These are phyloP conservation scores for Cyclura pinguis DNA, from an alignment of 2,797 vertebrate genomes.

Conservation along the genomic window DNA sequence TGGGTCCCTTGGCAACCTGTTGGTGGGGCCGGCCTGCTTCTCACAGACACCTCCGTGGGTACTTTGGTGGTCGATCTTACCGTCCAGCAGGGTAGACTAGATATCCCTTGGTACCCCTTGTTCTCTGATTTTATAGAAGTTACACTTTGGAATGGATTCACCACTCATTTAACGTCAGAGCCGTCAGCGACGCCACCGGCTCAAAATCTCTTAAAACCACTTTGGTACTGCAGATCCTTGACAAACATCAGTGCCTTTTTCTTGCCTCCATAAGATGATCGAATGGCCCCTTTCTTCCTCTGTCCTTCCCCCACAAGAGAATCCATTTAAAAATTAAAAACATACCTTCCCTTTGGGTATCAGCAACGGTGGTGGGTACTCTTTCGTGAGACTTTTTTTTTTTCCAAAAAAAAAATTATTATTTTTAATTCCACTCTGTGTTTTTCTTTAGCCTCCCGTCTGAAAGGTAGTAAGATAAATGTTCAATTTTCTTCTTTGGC, in stretches of 20 bases:
- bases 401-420: slow-evolving; percentile 39
- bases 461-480: slow-evolving; percentile 84
- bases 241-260: not conserved
- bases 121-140: too few relatives aligned
- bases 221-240: not conserved
- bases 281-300: not conserved
- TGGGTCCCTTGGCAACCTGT: too few relatives aligned
- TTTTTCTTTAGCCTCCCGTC: slow-evolving; percentile 87
- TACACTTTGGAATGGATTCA: too few relatives aligned
- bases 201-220: too few relatives aligned
- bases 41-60: too few relatives aligned
- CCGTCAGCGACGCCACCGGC: not conserved
- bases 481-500: slow-evolving; percentile 81
- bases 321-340: slow-evolving; percentile 27
- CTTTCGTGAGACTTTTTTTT: slow-evolving; percentile 63
- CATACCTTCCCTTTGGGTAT: slow-evolving; percentile 46
- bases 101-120: too few relatives aligned
- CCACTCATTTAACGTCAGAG: too few relatives aligned
- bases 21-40: too few relatives aligned
- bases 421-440: slow-evolving; percentile 84
- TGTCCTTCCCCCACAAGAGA: not conserved
- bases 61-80: too few relatives aligned
- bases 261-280: not conserved
- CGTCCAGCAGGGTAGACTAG: too few relatives aligned
- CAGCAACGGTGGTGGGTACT: slow-evolving; percentile 58